Evolutionary conservation across 1,140 invertebrate species (phyloP).

Genomic region (Aradophagus sp.): DNA sequence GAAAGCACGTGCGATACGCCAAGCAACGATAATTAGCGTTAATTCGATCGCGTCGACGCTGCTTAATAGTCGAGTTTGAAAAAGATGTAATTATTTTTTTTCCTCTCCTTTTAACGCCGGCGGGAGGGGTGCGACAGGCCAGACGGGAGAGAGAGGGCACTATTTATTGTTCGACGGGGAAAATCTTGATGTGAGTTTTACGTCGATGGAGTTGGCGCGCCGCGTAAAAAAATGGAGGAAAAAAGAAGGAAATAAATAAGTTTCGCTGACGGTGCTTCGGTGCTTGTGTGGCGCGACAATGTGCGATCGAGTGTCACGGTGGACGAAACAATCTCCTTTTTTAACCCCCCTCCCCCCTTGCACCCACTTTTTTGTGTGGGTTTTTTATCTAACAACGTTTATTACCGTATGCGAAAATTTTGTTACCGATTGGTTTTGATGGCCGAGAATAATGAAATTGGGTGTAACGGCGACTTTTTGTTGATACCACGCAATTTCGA

Average conservation of each 20-base stretch:
- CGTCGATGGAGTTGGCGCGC: constrained; percentile 21
- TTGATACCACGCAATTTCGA: constrained; percentile 25
- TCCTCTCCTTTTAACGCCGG: constrained; percentile 1
- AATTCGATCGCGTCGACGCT: constrained; percentile 54
- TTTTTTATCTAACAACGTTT: constrained; percentile 11
- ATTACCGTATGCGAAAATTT: constrained; percentile 27
- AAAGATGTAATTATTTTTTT: constrained; percentile 52
- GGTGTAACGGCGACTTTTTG: constrained; percentile 18
- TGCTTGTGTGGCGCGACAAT: not conserved
- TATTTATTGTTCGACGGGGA: constrained; percentile 44
- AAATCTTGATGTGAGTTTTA: constrained; percentile 43
- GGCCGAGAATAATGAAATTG: constrained; percentile 40
- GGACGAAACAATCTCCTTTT: no score
- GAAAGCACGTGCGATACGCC: constrained; percentile 51
- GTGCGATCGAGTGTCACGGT: no score
- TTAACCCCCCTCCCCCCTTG: no score
- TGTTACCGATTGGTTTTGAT: constrained; percentile 46
- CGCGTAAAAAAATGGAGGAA: no score
- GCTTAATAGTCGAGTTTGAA: constrained; percentile 49
- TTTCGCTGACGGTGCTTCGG: constrained; percentile 23
- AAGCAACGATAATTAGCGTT: constrained; percentile 56
- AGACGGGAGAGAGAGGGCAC: no score
- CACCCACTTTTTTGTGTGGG: no score
- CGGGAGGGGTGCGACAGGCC: no score
- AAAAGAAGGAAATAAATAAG: constrained; percentile 39